These are phyloP conservation scores for Pomatostomus ruficeps DNA, from an alignment of 2,113 vertebrate species.

Conservation along the genomic window DNA sequence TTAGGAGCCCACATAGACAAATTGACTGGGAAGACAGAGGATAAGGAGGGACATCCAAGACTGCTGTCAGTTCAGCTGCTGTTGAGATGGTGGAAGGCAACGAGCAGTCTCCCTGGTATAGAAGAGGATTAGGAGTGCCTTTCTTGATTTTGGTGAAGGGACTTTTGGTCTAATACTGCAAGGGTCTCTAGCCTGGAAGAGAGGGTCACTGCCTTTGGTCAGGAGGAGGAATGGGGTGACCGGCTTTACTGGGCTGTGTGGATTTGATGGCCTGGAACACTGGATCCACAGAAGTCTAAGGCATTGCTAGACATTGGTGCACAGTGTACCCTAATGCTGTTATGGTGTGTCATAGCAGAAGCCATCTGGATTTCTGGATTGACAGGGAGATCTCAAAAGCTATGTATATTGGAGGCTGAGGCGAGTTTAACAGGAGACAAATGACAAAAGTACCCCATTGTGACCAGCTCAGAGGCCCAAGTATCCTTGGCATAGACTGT, in stretches of 20 bases:
- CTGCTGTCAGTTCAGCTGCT: neutral
- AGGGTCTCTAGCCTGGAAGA: neutral
- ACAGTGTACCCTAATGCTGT: neutral
- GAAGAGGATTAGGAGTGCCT: neutral
- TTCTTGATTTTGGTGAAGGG: neutral
- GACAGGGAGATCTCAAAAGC: neutral
- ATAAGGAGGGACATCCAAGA: neutral
- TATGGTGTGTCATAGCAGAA: fast-evolving
- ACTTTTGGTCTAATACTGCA: neutral
- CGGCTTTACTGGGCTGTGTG: neutral
- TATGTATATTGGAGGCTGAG: neutral
- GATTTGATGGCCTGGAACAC: neutral
- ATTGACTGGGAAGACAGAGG: neutral
- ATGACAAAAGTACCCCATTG: neutral
- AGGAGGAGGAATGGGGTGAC: neutral
- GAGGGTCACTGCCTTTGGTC: neutral
- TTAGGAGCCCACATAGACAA: neutral
- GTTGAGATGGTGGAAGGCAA: neutral
- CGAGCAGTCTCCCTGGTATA: neutral
- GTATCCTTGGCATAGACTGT: neutral
- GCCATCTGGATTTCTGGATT: neutral
- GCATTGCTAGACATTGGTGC: neutral
- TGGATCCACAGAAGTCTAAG: neutral
- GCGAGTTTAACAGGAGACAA: neutral
- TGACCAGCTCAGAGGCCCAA: neutral